Base-by-base conservation (phyloP, 64 coral and sea anemone species). In the Dendrophyllia cribrosa region DNA sequence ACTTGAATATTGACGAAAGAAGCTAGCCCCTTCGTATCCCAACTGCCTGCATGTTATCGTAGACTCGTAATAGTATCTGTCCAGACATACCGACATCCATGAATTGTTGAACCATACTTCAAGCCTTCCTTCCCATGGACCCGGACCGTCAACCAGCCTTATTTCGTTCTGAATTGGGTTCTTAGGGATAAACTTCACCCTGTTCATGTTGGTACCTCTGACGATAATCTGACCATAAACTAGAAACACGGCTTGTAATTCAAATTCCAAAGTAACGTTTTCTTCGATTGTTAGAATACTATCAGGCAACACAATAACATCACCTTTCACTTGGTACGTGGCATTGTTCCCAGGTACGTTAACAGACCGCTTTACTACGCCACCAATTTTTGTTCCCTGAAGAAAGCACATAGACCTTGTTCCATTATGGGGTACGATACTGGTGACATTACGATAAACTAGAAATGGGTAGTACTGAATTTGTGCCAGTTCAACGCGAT, bases 221-320 rank as follows among this genome's bases (percentile, higher is more conserved):
- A 89, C 73, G 19, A 86, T 26, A 56, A 96, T 26, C 23, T 93
- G 70, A 20, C 95, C 95, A 89, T 93, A 80, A 43, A 96, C 91
- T 2, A 96, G 16, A 25, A 96, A 89, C 19, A 69, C 70, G 26
- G 86, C 63, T 70, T 73, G 70, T 17, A 81, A 71, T 43, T 85
- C 86, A 77, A 96, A 96, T 49, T 85, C 56, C 26, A 96, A 86
- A n/a, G 90, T 93, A 5, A 90, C 83, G 47, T 93, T 93, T 43
- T 70, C 74, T 51, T 78, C 53, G 17, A 96, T 90, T 20, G 72
- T 85, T 22, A 96, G 87, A 9, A 73, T 58, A 1, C 86, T 80
- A 79, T 93, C 84, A 43, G 78, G 9, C 34, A 93, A 64, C 21
- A 96, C 55, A 66, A 85, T 66, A 20, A 93, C 72, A 77, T 96